phyloP scores from a whole-genome alignment of 2,797 vertebrate species.

The Scolopax rusticola region DNA sequence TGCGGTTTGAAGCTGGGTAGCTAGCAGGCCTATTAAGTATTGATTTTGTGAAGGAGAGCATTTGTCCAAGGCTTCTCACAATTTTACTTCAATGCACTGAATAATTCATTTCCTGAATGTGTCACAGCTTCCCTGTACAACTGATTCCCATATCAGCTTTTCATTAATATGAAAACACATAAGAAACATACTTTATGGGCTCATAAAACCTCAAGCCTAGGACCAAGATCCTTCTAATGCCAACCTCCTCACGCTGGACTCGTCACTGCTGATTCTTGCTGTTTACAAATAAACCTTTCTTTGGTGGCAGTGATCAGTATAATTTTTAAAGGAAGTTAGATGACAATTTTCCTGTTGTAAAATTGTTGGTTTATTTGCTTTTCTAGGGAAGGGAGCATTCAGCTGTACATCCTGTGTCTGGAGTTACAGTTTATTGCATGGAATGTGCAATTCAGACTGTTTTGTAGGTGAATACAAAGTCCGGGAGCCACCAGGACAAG shows the following conservation, averaged over 20 bases:
- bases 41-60: neutral
- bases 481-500: constrained; percentile 76
- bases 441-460: constrained; percentile 86
- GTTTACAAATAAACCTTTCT: neutral
- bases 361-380: constrained; percentile 10
- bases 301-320: neutral
- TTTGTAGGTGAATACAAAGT: constrained; percentile 83
- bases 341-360: neutral
- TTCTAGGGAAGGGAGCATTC: constrained; percentile 78
- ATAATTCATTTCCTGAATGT: neutral
- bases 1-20: neutral
- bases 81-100: neutral
- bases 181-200: neutral
- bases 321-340: neutral
- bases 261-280: neutral
- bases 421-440: constrained; percentile 76
- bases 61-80: neutral
- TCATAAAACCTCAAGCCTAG: neutral
- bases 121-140: neutral
- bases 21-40: neutral
- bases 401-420: constrained; percentile 87
- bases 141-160: neutral
- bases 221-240: neutral
- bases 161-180: neutral
- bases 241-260: neutral